These are phyloP conservation scores for Phengaris arion DNA, from an alignment of 2,888 invertebrate species.

Conservation along the genomic window DNA sequence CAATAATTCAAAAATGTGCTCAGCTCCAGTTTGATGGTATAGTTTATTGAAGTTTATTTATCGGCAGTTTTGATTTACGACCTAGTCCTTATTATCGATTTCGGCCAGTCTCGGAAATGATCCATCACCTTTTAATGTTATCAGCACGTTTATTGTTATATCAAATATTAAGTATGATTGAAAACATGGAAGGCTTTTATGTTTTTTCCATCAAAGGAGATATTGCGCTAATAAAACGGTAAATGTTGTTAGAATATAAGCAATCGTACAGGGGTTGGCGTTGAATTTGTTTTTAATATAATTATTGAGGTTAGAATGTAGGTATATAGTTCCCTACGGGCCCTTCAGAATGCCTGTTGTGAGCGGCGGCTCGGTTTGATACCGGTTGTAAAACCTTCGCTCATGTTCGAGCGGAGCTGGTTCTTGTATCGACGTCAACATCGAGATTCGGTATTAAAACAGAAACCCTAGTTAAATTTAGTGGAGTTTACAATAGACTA, in stretches of 20 bases:
- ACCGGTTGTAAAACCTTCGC: conserved; percentile 7
- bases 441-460: neutral
- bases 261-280: neutral
- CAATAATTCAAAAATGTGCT: conserved; percentile 70
- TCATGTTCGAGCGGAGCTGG: neutral
- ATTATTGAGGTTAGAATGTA: neutral
- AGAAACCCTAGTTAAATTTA: neutral
- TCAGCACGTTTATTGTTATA: conserved; percentile 27
- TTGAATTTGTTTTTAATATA: neutral
- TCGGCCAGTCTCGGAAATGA: conserved; percentile 27
- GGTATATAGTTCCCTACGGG: neutral
- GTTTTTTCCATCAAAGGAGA: neutral
- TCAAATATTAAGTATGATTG: conserved; percentile 29
- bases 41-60: conserved; percentile 59
- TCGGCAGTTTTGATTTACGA: conserved; percentile 53
- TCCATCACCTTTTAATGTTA: conserved; percentile 27
- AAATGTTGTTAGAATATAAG: neutral
- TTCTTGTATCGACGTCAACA: neutral
- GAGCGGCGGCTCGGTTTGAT: conserved; percentile 4
- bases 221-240: conserved; percentile 6
- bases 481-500: neutral
- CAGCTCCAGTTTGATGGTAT: conserved; percentile 55
- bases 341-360: neutral
- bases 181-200: conserved; percentile 17
- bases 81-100: conserved; percentile 46